These are phyloP conservation scores for Callospermophilus lateralis DNA, from an alignment of 2,113 vertebrate species.

Conservation along the genomic window DNA sequence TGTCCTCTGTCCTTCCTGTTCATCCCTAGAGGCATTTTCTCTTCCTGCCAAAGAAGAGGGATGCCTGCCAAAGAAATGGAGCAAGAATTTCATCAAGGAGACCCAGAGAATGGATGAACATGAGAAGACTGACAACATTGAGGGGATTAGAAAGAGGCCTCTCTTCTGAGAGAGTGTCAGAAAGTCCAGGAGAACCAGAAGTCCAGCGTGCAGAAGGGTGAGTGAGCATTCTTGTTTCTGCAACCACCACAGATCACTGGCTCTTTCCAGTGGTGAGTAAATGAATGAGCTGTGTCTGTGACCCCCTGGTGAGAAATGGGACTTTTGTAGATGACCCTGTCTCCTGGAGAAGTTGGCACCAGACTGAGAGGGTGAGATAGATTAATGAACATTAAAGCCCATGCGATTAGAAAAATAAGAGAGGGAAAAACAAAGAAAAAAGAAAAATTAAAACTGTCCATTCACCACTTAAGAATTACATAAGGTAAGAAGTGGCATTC, in stretches of 20 bases:
- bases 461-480: not conserved
- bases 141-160: not conserved
- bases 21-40: not conserved
- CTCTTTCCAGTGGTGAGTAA: not conserved
- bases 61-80: not conserved
- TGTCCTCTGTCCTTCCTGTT: slow-evolving; percentile 2
- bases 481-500: not conserved
- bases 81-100: not conserved
- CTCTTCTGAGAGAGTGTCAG: slow-evolving; percentile 51
- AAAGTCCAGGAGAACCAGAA: not conserved
- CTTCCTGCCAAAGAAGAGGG: not conserved
- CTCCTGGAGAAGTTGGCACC: not conserved
- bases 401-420: not conserved
- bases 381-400: not conserved
- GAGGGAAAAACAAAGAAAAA: not conserved
- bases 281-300: not conserved
- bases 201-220: not conserved
- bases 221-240: not conserved
- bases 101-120: not conserved
- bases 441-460: not conserved
- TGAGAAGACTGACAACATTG: not conserved
- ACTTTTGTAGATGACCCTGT: not conserved
- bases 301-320: not conserved
- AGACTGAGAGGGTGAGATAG: not conserved
- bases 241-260: not conserved